Percentiles rank a stretch among this genome's conserved stretches.
These are phyloP conservation scores for Gymnarchus niloticus DNA, from an alignment of 2,113 vertebrate genomes.

Conservation along the genomic window DNA sequence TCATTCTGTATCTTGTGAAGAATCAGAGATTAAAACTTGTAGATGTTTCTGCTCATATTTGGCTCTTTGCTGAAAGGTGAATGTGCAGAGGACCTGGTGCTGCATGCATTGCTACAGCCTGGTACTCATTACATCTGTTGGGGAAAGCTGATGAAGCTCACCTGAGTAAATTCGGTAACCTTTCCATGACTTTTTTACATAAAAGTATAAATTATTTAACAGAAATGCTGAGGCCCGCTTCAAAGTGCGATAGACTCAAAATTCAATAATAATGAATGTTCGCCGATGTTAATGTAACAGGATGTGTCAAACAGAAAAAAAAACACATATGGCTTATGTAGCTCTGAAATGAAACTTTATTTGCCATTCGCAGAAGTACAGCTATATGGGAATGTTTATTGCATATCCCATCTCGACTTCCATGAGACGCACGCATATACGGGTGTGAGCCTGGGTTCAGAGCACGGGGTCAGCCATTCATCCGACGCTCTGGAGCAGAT, in stretches of 20 bases:
- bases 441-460: no score
- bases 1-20: background rate
- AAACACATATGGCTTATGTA: background rate
- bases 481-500: no score
- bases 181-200: background rate
- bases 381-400: no score
- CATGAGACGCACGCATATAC: no score
- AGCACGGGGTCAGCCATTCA: no score
- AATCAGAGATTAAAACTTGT: no score
- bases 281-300: background rate
- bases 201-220: constrained; percentile 8
- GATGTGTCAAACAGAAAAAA: background rate
- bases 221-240: background rate
- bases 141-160: background rate
- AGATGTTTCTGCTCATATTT: no score
- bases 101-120: background rate
- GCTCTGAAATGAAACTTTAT: no score
- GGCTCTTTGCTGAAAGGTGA: background rate
- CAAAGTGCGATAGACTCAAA: background rate
- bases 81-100: background rate
- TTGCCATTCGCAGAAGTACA: no score
- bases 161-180: background rate
- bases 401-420: no score
- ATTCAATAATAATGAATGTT: background rate
- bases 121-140: no score